Percentiles rank a stretch among this genome's conserved stretches.
Conservation (phyloP, 35 echinoderm and acorn worm species). For the Apostichopus californicus region DNA sequence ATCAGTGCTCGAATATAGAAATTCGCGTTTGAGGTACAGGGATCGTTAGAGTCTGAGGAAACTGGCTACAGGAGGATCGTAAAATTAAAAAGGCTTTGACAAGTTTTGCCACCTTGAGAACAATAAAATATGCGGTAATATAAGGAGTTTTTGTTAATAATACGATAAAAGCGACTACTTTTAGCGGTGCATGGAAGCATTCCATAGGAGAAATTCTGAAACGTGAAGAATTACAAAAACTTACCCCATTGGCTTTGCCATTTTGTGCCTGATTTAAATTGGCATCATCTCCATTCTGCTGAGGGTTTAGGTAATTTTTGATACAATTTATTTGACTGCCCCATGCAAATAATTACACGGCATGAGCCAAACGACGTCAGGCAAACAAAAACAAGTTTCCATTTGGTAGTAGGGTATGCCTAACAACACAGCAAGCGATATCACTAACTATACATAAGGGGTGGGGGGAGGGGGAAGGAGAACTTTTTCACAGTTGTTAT, state of each 20-base stretch:
- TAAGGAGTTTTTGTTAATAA: not conserved
- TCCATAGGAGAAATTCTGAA: not conserved
- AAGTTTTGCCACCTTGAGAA: not conserved
- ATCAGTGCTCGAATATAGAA: too few relatives aligned
- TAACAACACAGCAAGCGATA: too few relatives aligned
- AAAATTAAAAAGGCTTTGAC: not conserved
- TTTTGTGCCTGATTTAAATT: slow-evolving; percentile 32
- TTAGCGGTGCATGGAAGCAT: not conserved
- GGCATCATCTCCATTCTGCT: slow-evolving; percentile 22
- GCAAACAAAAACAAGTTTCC: too few relatives aligned
- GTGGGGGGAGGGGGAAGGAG: too few relatives aligned
- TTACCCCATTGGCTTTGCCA: slow-evolving; percentile 45
- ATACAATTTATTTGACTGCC: slow-evolving; percentile 13
- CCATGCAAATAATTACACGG: not conserved
- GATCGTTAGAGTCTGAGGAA: too few relatives aligned
- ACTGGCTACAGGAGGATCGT: too few relatives aligned
- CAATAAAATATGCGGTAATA: not conserved
- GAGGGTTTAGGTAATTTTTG: slow-evolving; percentile 34
- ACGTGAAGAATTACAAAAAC: slow-evolving; percentile 18
- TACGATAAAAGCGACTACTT: not conserved
- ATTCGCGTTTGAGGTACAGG: too few relatives aligned
- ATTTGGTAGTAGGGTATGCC: too few relatives aligned
- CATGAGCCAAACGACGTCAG: too few relatives aligned
- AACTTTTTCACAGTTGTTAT: too few relatives aligned
- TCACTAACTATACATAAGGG: too few relatives aligned